Evolutionary conservation across 2,888 invertebrate genomes (phyloP), one percentile per base, ranked within the genome.

Genomic region (Drosophila prostipennis): DNA sequence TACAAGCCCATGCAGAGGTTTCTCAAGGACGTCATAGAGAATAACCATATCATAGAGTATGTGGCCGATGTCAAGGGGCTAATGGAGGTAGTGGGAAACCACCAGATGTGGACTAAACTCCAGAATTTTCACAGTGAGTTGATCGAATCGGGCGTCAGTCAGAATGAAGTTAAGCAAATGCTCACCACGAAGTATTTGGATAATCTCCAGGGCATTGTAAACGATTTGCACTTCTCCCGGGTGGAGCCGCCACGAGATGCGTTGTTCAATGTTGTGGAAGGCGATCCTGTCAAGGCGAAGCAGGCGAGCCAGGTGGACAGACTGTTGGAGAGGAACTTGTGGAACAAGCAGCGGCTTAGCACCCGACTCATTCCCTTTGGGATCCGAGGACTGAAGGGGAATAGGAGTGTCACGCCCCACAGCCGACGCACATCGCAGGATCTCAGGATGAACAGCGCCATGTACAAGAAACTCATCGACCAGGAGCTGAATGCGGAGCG

Each of bases 21-120:
- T 0, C 54, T 79, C 0, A 57, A 3, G 34, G 52, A 70, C 2
- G 39, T 52, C 13, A 79, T 79, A 1, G 13, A 37, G 3, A 53
- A 23, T 0, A 77, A 67, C 1, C 19, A 19, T 2, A 10, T 77
- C 6, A 0, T 79, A 6, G 70, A 72, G 0, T 14, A n/a, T 1
- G 0, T 65, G 7, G 3, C 8, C 0, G 69, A 82, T 14, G 13
- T 6, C 8, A 1, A 6, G 0, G 11, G 2, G 0, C 34, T 71
- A 0, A 37, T 84, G 19, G 7, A 5, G 0, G 1, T 2, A 0
- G 59, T 85, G 0, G 16, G 6, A 0, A 46, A n/a, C 0, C 86
- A 85, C 39, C 51, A 37, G 3, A 82, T 79, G 86, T 79, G 79
- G 79, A 29, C 13, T 3, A 46, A 40, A 2, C 46, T 79, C 8